Base-by-base conservation (phyloP, 1,140 invertebrate species). In the Caenorhabditis brenneri region DNA sequence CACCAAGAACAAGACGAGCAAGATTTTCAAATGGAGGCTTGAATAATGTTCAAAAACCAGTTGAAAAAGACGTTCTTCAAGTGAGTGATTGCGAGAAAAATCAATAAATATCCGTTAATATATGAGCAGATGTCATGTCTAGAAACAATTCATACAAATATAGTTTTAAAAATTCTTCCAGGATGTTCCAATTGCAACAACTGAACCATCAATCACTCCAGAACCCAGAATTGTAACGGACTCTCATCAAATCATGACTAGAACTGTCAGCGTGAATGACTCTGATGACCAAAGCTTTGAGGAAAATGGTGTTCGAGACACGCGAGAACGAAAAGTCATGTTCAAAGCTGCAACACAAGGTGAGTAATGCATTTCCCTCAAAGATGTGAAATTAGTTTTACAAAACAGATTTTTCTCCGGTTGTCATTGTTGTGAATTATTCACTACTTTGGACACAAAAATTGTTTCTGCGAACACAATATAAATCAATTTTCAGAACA, bases 1-100 rank as follows among this genome's bases (percentile, higher is more conserved):
- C 82, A 9, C 84, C 84, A 2, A 85, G 80, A 74, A 36, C 65
- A 10, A 53, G 80, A 10, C 29, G 46, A 24, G 53, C 80, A 2
- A 55, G 53, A 22, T 55, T 80, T 31, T 74, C 65, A 1, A 74
- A 74, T 74, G 65, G 79, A 80, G 15, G 22, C 16, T 2, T 29
- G 2, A 80, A 53, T 24, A 80, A 55, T 33, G 79, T 80, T 29
- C 79, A 53, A 16, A 80, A 31, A 51, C 46, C 22, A 2, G n/a
- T n/a, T 51, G 27, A 53, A 15, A 51, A 22, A 6, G 48, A 80
- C 10, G 46, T 74, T 24, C 65, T 24, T 1, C n/a, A 24, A 42
- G 65, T 74, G 7, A 24, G 65, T 74, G 0, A 24, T 46, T 24
- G 49, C 15, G 49, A 51, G 39, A 42, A 42, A n/a, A n/a, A n/a